Evolutionary conservation across 2,888 invertebrate species (phyloP), one percentile per base, ranked within the genome.

Genomic region (Acleris cristana): DNA sequence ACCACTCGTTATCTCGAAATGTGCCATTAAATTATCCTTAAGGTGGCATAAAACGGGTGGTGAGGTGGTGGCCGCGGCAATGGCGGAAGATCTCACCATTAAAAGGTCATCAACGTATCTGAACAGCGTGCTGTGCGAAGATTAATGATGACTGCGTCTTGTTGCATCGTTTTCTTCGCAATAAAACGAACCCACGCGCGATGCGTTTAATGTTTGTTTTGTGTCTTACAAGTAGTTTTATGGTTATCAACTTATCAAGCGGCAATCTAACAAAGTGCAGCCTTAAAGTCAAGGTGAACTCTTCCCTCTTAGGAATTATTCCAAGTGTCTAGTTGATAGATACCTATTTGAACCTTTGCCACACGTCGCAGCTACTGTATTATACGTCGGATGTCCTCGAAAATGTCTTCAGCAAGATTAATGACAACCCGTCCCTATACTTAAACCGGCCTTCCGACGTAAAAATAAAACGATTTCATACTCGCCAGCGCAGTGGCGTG

Each of bases 11-110:
- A 70, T 71, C 72, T 71, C 56, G 66, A 71, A 76, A 77, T 74
- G 76, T 70, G 73, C 59, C 65, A 74, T 78, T 83, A 80, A 79
- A 81, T 82, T 79, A 78, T 77, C 72, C 76, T 76, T 78, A 80
- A 71, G 75, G 73, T 72, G 73, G 65, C 65, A 69, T 71, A 70
- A 74, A 72, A 65, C 71, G 69, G 71, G 63, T 63, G 61, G 69
- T 67, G 49, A 58, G 58, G 48, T 49, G 72, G 72, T 72, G 73
- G 71, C 55, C 65, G 70, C 55, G 64, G 64, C 64, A 66, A 70
- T 64, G 69, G 66, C 77, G 78, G 78, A 80, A 74, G 73, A 69
- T 71, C 69, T 61, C 62, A 71, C 67, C 74, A 73, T 77, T 75
- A 72, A 79, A 79, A 77, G 76, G 75, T 76, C 76, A 77, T 75